Evolutionary conservation across 2,888 invertebrate genomes (phyloP).

Genomic region (Dexiosoma caninum): DNA sequence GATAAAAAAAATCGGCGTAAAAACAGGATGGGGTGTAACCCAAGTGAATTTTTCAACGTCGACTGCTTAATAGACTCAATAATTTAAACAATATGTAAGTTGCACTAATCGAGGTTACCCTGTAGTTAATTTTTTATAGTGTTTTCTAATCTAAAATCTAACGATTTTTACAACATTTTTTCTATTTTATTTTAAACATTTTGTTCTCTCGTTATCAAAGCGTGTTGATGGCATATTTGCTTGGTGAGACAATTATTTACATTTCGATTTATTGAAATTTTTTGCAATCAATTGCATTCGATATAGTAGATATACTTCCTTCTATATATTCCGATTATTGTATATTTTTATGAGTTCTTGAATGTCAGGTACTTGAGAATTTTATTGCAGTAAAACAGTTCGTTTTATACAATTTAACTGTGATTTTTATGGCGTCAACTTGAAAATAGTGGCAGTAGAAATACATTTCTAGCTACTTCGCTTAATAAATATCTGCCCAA

Average conservation of each 20-base stretch:
- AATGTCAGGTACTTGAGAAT: conserved; percentile 71
- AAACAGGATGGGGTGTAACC: too few species aligned
- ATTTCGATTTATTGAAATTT: conserved; percentile 57
- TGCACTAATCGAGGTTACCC: too few species aligned
- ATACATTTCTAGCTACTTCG: neutral
- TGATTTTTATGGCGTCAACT: conserved; percentile 72
- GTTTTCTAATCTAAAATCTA: too few species aligned
- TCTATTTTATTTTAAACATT: conserved; percentile 9
- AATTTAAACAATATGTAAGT: too few species aligned
- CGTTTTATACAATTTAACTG: conserved; percentile 58
- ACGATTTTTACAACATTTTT: conserved; percentile 21
- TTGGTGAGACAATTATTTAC: neutral
- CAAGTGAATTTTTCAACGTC: too few species aligned
- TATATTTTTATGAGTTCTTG: conserved; percentile 70
- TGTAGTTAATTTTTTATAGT: too few species aligned
- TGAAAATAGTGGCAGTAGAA: conserved; percentile 43
- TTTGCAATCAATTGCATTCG: conserved; percentile 57
- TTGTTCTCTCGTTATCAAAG: conserved; percentile 1
- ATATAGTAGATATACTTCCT: too few species aligned
- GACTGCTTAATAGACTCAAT: too few species aligned
- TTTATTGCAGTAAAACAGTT: conserved; percentile 50
- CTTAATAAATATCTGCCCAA: neutral
- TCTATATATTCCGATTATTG: neutral
- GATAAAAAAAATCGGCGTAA: too few species aligned
- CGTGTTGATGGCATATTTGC: neutral